Base-by-base conservation (phyloP, 2,888 invertebrate species). In the Penaeus monodon region DNA sequence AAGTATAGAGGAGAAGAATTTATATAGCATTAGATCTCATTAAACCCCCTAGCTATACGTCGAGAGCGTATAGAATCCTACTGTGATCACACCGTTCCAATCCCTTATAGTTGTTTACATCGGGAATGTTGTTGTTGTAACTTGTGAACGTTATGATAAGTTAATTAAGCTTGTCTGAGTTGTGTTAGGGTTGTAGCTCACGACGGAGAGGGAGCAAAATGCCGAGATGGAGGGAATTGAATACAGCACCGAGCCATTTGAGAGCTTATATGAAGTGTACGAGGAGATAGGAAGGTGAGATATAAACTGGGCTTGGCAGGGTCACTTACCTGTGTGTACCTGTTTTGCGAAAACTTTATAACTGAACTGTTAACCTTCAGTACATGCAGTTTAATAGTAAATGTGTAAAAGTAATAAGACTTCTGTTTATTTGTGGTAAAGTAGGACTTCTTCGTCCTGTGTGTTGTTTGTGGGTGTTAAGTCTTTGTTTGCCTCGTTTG, bases 211-310 rank as follows among this genome's bases (percentile, higher is more conserved):
- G 38, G 49, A 49, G 63, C 82, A 83, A 83, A 49, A 87, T 87
- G 86, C 79, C 78, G 83, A 83, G 38, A 87, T 87, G 86, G 86
- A 87, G 86, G 86, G 83, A n/a, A 87, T 87, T n/a, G 86, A 87
- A 38, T 87, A 87, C 86, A 87, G 86, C 74, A 92, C 92, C 90
- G 94, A 94, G 90, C 93, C 93, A 57, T 93, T 94, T 91, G 94
- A 94, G 90, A 92, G 93, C 88, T 92, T 93, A 90, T 94, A 94
- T 91, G 93, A 93, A 85, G 91, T 94, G 82, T 92, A 93, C 86
- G 94, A 94, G 91, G 94, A 94, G 91, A 93, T 94, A 91, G 94
- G 94, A 91, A 94, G 94, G 94, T 94, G 91, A 92, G 93, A 68
- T 22, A 86, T 24, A 65, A 17, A 20, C 57, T 57, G 17, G 49